Percentiles rank a stretch among this genome's conserved stretches.
Conservation (phyloP, 1,140 invertebrate genomes). For the Saxidomus purpurata region DNA sequence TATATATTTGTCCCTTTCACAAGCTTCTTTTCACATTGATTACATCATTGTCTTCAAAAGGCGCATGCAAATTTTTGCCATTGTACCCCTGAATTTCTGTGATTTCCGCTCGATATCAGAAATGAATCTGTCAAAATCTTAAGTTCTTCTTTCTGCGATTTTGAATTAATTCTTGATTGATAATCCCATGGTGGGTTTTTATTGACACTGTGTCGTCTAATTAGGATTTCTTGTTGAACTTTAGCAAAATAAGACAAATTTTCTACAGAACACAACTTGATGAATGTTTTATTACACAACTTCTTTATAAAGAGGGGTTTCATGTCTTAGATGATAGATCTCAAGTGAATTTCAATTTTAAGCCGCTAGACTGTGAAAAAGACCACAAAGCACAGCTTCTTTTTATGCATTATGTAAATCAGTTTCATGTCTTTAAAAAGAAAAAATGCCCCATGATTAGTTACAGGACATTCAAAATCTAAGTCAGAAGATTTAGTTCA, state of each 20-base stretch:
- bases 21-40: slow-evolving; percentile 61
- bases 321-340: slow-evolving; percentile 7
- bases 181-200: slow-evolving; percentile 60
- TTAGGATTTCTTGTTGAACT: slow-evolving; percentile 65
- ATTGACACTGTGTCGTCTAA: slow-evolving; percentile 60
- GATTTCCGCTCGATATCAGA: slow-evolving; percentile 54
- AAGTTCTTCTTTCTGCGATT: slow-evolving; percentile 63
- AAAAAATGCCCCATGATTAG: no score
- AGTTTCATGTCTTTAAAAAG: not conserved
- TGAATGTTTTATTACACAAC: slow-evolving; percentile 36
- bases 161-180: slow-evolving; percentile 68
- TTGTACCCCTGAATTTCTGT: slow-evolving; percentile 51
- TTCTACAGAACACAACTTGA: slow-evolving; percentile 18
- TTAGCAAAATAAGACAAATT: slow-evolving; percentile 54
- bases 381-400: not conserved
- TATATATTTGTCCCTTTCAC: slow-evolving; percentile 59
- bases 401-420: not conserved
- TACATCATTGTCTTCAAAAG: slow-evolving; percentile 65
- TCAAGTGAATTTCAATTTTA: not conserved
- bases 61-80: slow-evolving; percentile 60
- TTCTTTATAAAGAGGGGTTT: not conserved
- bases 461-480: no score
- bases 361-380: not conserved
- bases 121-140: slow-evolving; percentile 66
- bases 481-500: no score